Evolutionary conservation across 2,113 vertebrate genomes (phyloP), one percentile per base, ranked within the genome.

Genomic region (Antechinus flavipes): DNA sequence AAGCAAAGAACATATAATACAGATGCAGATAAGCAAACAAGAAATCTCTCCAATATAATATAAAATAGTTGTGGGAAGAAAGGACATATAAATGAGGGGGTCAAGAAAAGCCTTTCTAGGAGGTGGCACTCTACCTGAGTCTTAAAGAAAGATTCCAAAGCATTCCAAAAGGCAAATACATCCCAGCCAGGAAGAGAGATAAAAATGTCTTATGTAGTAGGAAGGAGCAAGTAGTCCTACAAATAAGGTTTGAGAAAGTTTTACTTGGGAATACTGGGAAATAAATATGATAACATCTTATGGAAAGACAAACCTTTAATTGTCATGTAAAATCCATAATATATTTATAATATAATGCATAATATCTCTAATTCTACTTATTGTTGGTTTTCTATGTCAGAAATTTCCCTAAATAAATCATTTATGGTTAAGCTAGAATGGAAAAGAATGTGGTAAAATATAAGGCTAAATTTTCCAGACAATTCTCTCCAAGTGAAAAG

Each of bases 321-420:
- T 49, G 3, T 50, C 2, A 24, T 53, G 95, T 93, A 49, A 96
- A 95, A 95, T 23, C 25, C 27, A 58, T 27, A 58, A 58, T 10
- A 27, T 58, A 58, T 68, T 11, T 30, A 61, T 30, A 68, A 68
- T 35, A 35, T 68, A 68, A 68, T 68, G 16, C 35, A 16, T 68
- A 68, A 84, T 42, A 42, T 42, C 19, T 23, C 42, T 8, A 84
- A 84, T n/a, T 3, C 35, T 50, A 26, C 92, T 93, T 61, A 2
- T 54, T 47, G n/a, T 55, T 91, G 91, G 55, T 50, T 96, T 95
- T 95, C 53, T 54, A 92, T 24, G 90, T 27, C 22, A 90, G 91
- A 58, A 55, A 92, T 93, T 50, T 91, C 49, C 91, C 76, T 58
- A 46, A 89, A 54, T 54, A 96, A 84, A 42, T 52, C 93, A 47